Evolutionary conservation across 2,888 invertebrate species (phyloP), one percentile per base, ranked within the genome.

Genomic region (Tridacna crocea): DNA sequence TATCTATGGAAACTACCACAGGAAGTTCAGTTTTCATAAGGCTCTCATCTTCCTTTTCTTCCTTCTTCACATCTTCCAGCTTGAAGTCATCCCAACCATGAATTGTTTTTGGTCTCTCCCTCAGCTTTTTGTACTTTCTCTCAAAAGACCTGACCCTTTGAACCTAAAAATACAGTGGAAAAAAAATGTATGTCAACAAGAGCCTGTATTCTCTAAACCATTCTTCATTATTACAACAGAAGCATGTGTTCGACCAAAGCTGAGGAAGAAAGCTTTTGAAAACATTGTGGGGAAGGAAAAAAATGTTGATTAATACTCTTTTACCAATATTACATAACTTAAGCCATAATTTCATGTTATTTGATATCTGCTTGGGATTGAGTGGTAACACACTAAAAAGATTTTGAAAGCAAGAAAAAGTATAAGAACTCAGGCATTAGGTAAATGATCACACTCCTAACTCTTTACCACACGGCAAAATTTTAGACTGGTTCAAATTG

Each of bases 1-100:
- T 96, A 95, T 99, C 98, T 91, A 99, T 98, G 83, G 97, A 96
- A 84, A 99, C 97, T 87, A 98, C 95, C 95, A 97, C 97, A 88
- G 97, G 97, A 77, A 97, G 97, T 68, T 82, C 82, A n/a, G 77
- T 78, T 72, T 22, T 72, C 47, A 63, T 85, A 81, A 82, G 72
- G 80, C 80, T 84, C 79, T 82, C 78, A 6, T 51, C 76, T 58
- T 79, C 72, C 26, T 89, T 85, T 68, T 87, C 82, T 22, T 87
- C 85, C 15, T 83, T 77, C 15, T 84, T 77, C 4, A 74, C 51
- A 15, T 88, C 81, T 19, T 87, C 84, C 15, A 80, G 70, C 17
- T 70, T 79, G 55, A 87, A 83, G 51, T 87, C 86, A 75, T 88
- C 89, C 22, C 85, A 87, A 63, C 89, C 88, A 73, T 91, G 90